Base-by-base conservation (phyloP, 1,140 invertebrate genomes). In the Laodelphax striatellus region DNA sequence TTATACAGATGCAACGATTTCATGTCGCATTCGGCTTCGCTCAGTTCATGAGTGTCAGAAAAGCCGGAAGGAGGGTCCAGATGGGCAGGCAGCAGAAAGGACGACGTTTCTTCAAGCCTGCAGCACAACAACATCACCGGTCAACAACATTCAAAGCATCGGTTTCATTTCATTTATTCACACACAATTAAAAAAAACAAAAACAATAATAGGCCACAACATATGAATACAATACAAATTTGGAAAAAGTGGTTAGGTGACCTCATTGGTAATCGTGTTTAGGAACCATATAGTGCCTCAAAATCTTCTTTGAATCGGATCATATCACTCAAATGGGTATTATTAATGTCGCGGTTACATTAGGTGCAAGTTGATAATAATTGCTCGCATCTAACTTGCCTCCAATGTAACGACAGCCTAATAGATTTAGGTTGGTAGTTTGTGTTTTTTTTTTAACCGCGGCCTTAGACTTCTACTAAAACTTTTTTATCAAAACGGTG, bases 31-130 rank as follows among this genome's bases (percentile, higher is more conserved):
- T 68, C 69, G 0, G 67, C 66, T 55, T 69, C 69, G 42, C 66
- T 69, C n/a, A 64, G 57, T 52, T 70, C 70, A 17, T 62, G 60
- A 13, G 54, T 52, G 59, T 71, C 69, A 11, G 68, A 65, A 61
- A 70, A 70, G n/a, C 68, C 66, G 16, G 57, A 63, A 16, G 69
- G 69, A 11, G 69, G 69, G 13, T 67, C 63, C 14, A 68, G 60
- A n/a, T 56, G 58, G n/a, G 61, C 57, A n/a, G 64, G 22, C 52
- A 64, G 62, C 11, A 55, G 50, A 31, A 67, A 50, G 34, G 28
- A 54, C 31, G 53, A 21, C 17, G 21, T 41, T 22, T 64, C 52
- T 28, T 65, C 57, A 19, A 58, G 53, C 46, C 63, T 61, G 34
- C 41, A 58, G 34, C 54, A 57, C 11, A 55, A 38, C 44, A 46